A percentile compares a stretch with the other conserved stretches of the same genome.
phyloP scores from a whole-genome alignment of 2,888 invertebrate genomes.

The Melikaiella ostensackeni region DNA sequence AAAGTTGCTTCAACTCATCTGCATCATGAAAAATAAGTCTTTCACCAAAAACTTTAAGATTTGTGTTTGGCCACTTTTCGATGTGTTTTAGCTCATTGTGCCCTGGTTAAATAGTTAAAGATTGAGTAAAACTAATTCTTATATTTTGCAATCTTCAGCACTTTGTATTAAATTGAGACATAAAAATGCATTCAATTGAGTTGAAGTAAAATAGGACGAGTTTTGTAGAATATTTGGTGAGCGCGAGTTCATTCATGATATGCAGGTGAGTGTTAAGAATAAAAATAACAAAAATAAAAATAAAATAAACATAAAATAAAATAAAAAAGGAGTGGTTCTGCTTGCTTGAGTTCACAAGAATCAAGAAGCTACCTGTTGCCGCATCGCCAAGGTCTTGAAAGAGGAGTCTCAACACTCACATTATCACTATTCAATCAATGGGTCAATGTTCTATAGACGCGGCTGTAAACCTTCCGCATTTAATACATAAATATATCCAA shows the following conservation, averaged over 20 bases:
- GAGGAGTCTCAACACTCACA: conserved; percentile 29
- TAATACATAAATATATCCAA: not conserved
- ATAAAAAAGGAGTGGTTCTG: conserved; percentile 31
- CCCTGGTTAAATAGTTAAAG: too few species aligned
- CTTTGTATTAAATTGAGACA: not conserved
- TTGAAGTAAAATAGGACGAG: not conserved
- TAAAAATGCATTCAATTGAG: not conserved
- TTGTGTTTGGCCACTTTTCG: too few species aligned
- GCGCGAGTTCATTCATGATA: not conserved
- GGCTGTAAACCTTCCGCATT: conserved; percentile 3
- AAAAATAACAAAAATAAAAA: too few species aligned
- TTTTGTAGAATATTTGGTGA: not conserved
- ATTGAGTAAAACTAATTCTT: too few species aligned
- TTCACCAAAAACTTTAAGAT: too few species aligned
- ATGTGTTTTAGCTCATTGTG: too few species aligned
- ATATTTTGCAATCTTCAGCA: not conserved
- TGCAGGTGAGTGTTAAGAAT: conserved; percentile 28
- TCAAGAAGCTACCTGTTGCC: conserved; percentile 31
- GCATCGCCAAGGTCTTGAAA: conserved; percentile 32
- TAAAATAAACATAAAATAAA: too few species aligned
- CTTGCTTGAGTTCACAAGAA: conserved; percentile 3
- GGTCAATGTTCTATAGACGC: conserved; percentile 23
- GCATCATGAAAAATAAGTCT: too few species aligned
- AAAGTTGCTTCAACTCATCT: too few species aligned
- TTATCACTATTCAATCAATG: conserved; percentile 13